Base-by-base conservation (phyloP, 1,140 invertebrate species). In the Drusus annulatus region DNA sequence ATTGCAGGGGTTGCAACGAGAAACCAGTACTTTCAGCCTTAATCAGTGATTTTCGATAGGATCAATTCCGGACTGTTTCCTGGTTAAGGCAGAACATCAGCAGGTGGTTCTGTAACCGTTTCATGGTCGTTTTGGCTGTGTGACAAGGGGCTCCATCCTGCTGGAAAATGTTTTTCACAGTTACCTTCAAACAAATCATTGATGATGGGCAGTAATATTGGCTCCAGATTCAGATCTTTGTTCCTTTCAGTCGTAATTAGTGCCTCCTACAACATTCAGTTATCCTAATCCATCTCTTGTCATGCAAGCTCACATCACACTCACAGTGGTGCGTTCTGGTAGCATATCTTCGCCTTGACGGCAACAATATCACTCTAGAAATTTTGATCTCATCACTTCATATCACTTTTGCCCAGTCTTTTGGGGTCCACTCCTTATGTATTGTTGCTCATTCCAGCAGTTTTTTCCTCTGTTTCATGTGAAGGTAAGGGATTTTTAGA, bases 261-360 rank as follows among this genome's bases (percentile, higher is more conserved):
- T 21, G 19, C 6, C 19, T 60, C 23, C 56, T 60, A 60, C 17
- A 0, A 60, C 1, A 13, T 5, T 2, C 25, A 28, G 25, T 28
- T 5, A 28, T 28, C 25, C 25, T 2, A 28, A 2, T 2, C 25
- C 25, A 28, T 28, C 2, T 28, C 25, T 28, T 28, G 25, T 28
- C 5, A 28, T 2, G 25, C 2, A 28, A 28, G 25, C 25, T 5
- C 25, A 28, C 25, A 28, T 5, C 25, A 60, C 17, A 60, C 13
- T 19, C 56, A 60, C 56, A 60, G n/a, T 21, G 56, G 6, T 60
- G 7, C 4, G 52, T 60, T 60, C 17, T 60, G 56, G 17, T 60
- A 19, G 56, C 56, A 60, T 17, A 15, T 60, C 56, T 60, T 60
- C 56, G 56, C 19, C 56, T 60, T 60, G 56, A 60, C 56, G 19